A percentile compares a stretch with the other conserved stretches of the same genome.
These are phyloP conservation scores for Mylabris sibirica DNA, from an alignment of 2,888 invertebrate species.

Conservation along the genomic window DNA sequence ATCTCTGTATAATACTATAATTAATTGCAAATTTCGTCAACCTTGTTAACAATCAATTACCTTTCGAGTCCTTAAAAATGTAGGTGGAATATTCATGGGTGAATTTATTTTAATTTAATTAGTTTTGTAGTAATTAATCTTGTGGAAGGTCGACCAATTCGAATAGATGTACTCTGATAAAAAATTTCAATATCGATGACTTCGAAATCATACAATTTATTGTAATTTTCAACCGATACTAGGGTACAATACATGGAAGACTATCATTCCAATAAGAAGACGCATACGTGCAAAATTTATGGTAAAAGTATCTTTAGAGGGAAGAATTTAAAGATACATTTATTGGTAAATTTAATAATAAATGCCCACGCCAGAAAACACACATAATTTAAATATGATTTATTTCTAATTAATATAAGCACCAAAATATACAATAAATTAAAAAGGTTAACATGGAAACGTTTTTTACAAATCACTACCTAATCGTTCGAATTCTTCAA, in stretches of 20 bases:
- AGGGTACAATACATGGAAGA: conserved; percentile 42
- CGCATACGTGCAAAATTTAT: conserved; percentile 40
- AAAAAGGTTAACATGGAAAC: not conserved
- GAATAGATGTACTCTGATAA: too few species aligned
- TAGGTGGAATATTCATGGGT: too few species aligned
- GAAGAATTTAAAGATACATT: conserved; percentile 41
- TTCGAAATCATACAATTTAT: conserved; percentile 34
- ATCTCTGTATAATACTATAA: too few species aligned
- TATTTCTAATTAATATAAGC: not conserved
- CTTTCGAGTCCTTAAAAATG: too few species aligned
- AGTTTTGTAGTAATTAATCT: too few species aligned
- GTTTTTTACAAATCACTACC: conserved; percentile 60
- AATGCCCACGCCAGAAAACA: too few species aligned
- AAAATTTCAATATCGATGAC: too few species aligned
- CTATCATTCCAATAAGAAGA: conserved; percentile 42
- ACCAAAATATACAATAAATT: not conserved
- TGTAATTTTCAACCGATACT: conserved; percentile 35
- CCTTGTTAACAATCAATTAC: too few species aligned
- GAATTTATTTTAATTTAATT: too few species aligned
- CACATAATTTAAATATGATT: too few species aligned
- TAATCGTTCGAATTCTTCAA: conserved; percentile 86
- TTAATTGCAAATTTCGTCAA: too few species aligned
- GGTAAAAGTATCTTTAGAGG: conserved; percentile 43
- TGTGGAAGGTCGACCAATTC: too few species aligned
- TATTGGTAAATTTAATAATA: conserved; percentile 34